phyloP scores from a whole-genome alignment of 2,113 vertebrate species.

The Labeo catla region DNA sequence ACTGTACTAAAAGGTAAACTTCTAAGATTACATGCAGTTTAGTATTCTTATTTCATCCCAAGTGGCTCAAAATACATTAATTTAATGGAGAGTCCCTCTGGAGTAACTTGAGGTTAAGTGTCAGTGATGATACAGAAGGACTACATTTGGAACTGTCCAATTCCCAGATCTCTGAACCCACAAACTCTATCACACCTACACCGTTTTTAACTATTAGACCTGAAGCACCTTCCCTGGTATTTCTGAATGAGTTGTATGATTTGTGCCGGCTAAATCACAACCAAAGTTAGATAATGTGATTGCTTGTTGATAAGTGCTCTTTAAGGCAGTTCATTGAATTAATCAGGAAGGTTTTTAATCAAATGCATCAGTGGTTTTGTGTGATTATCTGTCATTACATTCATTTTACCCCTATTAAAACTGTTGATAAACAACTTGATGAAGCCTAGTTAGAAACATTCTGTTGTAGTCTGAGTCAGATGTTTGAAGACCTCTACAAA shows the following conservation, averaged over 20 bases:
- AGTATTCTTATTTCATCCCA: not conserved
- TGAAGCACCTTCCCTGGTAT: not conserved
- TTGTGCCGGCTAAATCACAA: not conserved
- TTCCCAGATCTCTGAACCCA: not conserved
- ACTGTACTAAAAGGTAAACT: not conserved
- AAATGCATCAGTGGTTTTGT: constrained; percentile 37
- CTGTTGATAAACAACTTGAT: constrained; percentile 43
- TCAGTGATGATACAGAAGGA: not conserved
- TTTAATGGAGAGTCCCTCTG: not conserved
- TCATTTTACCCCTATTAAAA: constrained; percentile 26
- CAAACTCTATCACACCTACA: not conserved
- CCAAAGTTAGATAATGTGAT: not conserved
- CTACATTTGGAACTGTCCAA: not conserved
- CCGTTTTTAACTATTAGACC: not conserved
- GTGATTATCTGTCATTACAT: constrained; percentile 48
- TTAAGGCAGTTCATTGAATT: constrained; percentile 25
- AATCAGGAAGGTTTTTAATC: constrained; percentile 35
- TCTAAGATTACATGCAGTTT: not conserved
- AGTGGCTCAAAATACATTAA: not conserved
- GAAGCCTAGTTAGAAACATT: constrained; percentile 18
- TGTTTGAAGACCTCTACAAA: constrained; percentile 43
- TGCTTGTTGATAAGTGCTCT: constrained; percentile 38
- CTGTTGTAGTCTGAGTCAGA: constrained; percentile 25
- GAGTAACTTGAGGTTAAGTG: not conserved
- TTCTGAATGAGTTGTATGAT: not conserved